phyloP scores from a whole-genome alignment of 30 jellyfish, hydroid and myxozoan genomes.

The Sanderia malayensis region DNA sequence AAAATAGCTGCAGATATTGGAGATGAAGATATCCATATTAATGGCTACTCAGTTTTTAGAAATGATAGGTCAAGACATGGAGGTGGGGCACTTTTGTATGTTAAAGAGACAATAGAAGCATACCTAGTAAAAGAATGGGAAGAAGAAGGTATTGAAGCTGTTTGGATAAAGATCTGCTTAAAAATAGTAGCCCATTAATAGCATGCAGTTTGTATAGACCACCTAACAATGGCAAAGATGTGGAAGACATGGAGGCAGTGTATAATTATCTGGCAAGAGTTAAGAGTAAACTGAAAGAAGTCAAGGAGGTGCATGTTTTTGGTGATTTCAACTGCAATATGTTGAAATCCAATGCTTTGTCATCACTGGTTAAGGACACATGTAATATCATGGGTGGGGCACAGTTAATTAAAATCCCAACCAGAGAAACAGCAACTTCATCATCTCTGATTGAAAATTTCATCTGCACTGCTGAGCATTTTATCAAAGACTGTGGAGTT shows the following conservation, averaged over 20 bases:
- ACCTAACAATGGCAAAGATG: slow-evolving; percentile 6
- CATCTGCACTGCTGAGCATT: slow-evolving; percentile 3
- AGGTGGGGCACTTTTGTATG: slow-evolving; percentile 11
- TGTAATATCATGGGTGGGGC: slow-evolving; percentile 5
- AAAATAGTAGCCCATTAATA: slow-evolving; percentile 7
- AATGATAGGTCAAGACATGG: slow-evolving; percentile 8
- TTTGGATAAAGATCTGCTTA: slow-evolving; percentile 20
- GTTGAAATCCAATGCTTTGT: slow-evolving; percentile 10
- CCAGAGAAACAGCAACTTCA: slow-evolving; percentile 7
- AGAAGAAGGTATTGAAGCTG: slow-evolving; percentile 12
- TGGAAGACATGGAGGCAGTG: neutral
- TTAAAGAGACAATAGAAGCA: neutral
- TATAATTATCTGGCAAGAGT: neutral
- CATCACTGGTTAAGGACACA: slow-evolving; percentile 2
- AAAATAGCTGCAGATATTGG: slow-evolving; percentile 8
- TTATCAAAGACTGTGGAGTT: slow-evolving; percentile 10
- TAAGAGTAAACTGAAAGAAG: neutral
- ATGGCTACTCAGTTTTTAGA: slow-evolving; percentile 12
- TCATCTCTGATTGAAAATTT: slow-evolving; percentile 6
- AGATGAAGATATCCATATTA: slow-evolving; percentile 22
- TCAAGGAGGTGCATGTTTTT: neutral
- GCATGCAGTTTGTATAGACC: neutral
- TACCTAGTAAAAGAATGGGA: neutral
- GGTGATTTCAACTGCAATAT: slow-evolving; percentile 18
- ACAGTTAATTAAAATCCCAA: slow-evolving; percentile 14